These are phyloP conservation scores for Phortica variegata DNA, from an alignment of 1,140 invertebrate species.

Conservation along the genomic window DNA sequence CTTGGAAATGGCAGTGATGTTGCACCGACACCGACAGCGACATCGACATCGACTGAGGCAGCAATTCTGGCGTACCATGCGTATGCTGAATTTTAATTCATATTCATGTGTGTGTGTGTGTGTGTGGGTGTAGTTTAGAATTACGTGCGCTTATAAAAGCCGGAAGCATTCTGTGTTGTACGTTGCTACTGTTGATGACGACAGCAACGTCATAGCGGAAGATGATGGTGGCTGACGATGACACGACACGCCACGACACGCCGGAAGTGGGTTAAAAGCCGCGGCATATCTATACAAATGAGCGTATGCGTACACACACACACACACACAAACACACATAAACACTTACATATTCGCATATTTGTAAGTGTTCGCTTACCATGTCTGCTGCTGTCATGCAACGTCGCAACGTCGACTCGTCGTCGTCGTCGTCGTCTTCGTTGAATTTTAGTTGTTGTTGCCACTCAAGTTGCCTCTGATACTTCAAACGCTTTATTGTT, in stretches of 20 bases:
- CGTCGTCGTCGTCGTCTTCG: neutral
- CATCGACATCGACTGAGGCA: too few species aligned
- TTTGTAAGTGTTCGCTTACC: neutral
- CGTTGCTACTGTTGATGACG: too few species aligned
- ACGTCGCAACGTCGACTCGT: neutral
- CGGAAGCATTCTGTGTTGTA: conserved; percentile 22
- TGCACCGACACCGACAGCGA: too few species aligned
- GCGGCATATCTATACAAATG: too few species aligned
- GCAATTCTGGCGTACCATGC: too few species aligned
- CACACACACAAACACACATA: too few species aligned
- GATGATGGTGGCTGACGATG: conserved; percentile 6
- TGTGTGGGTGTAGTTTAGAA: neutral
- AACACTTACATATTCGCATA: conserved; percentile 22
- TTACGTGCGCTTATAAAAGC: too few species aligned
- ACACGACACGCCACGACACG: neutral
- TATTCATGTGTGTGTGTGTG: too few species aligned
- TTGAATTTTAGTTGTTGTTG: neutral
- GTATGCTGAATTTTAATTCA: conserved; percentile 37
- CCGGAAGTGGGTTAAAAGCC: conserved; percentile 34
- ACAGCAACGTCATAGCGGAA: too few species aligned
- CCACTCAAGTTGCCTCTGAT: neutral
- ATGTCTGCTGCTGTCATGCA: neutral
- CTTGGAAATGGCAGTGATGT: too few species aligned
- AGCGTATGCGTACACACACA: too few species aligned
- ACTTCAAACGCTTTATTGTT: neutral